These are phyloP conservation scores for Carassius gibelio DNA, from an alignment of 2,113 vertebrate species.

Conservation along the genomic window DNA sequence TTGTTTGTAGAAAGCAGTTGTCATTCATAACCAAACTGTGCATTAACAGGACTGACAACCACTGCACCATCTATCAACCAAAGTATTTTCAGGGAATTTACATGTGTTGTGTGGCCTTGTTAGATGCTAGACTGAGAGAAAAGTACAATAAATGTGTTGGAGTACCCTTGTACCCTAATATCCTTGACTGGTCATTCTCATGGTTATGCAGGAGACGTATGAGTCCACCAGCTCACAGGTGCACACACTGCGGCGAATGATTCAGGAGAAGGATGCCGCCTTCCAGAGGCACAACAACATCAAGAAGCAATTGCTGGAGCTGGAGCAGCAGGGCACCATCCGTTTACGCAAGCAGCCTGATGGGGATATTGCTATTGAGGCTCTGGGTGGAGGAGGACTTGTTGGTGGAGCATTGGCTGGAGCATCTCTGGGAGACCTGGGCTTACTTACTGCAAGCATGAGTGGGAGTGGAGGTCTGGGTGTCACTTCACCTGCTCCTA, in stretches of 20 bases:
- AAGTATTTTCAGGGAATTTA: too few species aligned
- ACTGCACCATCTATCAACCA: too few species aligned
- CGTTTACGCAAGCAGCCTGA: conserved; percentile 77
- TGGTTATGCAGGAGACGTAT: conserved; percentile 83
- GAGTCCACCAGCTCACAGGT: conserved; percentile 91
- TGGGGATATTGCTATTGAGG: conserved; percentile 75
- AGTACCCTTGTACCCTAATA: background rate
- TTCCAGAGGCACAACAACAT: conserved; percentile 84
- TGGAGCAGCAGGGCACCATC: conserved; percentile 75
- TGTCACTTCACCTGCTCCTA: background rate
- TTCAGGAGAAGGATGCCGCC: conserved; percentile 93
- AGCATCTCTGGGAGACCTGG: conserved; percentile 61
- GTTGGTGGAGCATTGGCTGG: conserved; percentile 40
- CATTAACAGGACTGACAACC: too few species aligned
- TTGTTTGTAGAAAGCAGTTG: too few species aligned
- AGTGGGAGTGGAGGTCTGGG: conserved; percentile 40
- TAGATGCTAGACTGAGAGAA: background rate
- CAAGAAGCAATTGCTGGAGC: conserved; percentile 78
- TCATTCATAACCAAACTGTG: too few species aligned
- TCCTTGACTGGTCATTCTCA: conserved; percentile 37
- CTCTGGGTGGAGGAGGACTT: conserved; percentile 59
- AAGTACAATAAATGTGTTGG: too few species aligned
- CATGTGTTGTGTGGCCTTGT: background rate
- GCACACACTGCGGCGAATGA: conserved; percentile 86
- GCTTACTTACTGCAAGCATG: conserved; percentile 59